phyloP scores from a whole-genome alignment of 2,888 invertebrate species.

The Drosophila lutescens region DNA sequence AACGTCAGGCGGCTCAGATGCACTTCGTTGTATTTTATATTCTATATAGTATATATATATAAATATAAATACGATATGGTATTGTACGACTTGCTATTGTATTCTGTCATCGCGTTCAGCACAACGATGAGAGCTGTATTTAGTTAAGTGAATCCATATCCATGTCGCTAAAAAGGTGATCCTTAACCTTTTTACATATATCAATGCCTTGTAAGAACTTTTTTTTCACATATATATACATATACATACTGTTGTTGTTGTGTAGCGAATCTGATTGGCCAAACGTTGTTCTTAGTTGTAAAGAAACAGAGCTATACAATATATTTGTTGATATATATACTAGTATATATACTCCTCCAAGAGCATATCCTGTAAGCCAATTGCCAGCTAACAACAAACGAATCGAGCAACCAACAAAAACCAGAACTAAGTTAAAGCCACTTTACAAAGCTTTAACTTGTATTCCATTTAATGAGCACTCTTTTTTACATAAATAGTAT shows the following conservation, averaged over 20 bases:
- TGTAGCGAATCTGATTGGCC: conserved; percentile 62
- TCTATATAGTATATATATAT: conserved; percentile 24
- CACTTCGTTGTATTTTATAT: conserved; percentile 31
- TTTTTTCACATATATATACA: conserved; percentile 10
- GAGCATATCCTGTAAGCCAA: conserved; percentile 34
- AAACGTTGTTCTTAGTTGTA: conserved; percentile 45
- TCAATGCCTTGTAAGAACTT: conserved; percentile 26
- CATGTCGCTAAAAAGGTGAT: background rate
- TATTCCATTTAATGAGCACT: conserved; percentile 62
- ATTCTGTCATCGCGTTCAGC: conserved; percentile 11
- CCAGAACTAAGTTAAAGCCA: conserved; percentile 56
- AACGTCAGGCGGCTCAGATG: conserved; percentile 18
- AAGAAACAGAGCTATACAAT: conserved; percentile 27
- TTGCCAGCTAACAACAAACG: conserved; percentile 16
- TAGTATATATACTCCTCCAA: conserved; percentile 15
- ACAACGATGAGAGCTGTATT: conserved; percentile 34
- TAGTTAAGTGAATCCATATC: conserved; percentile 28
- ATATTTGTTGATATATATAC: conserved; percentile 13
- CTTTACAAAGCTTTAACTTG: conserved; percentile 56
- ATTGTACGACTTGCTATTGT: conserved; percentile 18
- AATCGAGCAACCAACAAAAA: conserved; percentile 14
- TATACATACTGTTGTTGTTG: conserved; percentile 47
- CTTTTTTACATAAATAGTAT: conserved; percentile 31
- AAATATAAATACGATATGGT: conserved; percentile 20
- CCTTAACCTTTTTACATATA: background rate